Evolutionary conservation across 2,888 invertebrate genomes (phyloP), one percentile per base, ranked within the genome.

Genomic region (Augochlorella aurata): DNA sequence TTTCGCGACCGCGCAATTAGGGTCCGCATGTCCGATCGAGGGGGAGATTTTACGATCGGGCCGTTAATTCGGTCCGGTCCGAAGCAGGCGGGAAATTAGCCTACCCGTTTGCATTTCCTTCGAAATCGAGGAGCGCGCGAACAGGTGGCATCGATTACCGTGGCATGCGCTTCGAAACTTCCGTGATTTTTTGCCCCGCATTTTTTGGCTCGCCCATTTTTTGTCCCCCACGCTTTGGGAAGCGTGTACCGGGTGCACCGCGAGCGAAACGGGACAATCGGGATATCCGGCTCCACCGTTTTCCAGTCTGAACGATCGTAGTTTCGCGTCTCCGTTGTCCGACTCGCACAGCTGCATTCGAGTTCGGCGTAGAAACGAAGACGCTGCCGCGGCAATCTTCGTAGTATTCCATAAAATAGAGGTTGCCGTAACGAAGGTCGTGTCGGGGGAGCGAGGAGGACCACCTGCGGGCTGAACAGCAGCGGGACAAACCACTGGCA

Each of bases 381-480:
- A 3, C 29, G 29, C 29, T n/a, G n/a, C n/a, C n/a, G n/a, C n/a
- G n/a, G n/a, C n/a, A n/a, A n/a, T n/a, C n/a, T n/a, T n/a, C n/a
- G n/a, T n/a, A n/a, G n/a, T n/a, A n/a, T n/a, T n/a, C n/a, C n/a
- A n/a, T n/a, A 63, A 74, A 71, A 74, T 70, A 52, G 50, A 50
- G 18, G 70, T 79, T 66, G 58, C 54, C 78, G 83, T 86, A 83
- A 76, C 77, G 69, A n/a, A 68, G 83, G 74, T 75, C 24, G 58
- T 70, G 18, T 75, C 24, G 58, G 74, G 18, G 61, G 84, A 82
- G 65, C 14, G 67, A 76, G 71, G 72, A 70, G 86, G 90, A 91
- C 91, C 91, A 91, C 91, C 91, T 91, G 91, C 86, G 89, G 89
- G 82, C 79, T 74, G 78, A 78, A 83, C 85, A 73, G 86, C 87